Evolutionary conservation across 64 coral and sea anemone genomes (phyloP), one percentile per base, ranked within the genome.

Genomic region (Pachyseris speciosa): DNA sequence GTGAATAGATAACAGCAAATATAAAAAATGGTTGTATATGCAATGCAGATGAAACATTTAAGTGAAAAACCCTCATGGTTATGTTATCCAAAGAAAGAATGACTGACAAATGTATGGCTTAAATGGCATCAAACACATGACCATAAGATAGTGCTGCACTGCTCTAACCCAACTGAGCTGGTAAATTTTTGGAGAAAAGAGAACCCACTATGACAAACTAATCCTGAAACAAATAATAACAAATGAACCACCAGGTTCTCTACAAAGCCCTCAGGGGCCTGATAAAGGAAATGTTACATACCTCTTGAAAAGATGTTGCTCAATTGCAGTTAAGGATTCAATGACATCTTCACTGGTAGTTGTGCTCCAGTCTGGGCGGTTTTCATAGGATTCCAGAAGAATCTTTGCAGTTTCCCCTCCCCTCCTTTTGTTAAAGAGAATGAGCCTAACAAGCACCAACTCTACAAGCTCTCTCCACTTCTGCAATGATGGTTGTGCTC

Each of bases 391-490:
- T 20, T 74, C 50, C 26, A 92, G 11, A 19, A 17, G 16, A 19
- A 84, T 26, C 50, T 84, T 74, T 17, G 69, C 48, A 42, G 89
- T 31, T 84, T 84, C 68, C 15, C 89, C 80, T 61, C 78, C 89
- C 22, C 80, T 60, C 29, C 80, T 73, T 44, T 92, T 92, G 67
- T 92, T 85, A 38, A 85, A 92, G 10, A 74, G 47, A 7, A 92
- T 74, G 9, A 85, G n/a, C 13, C 89, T 52, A 31, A 17, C n/a
- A 29, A 87, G 69, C 9, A 64, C 45, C 22, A 64, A 41, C 29
- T 86, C 80, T 44, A 20, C 36, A 19, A 93, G 47, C 27, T 39
- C 41, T 32, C 32, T 67, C 72, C 83, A 86, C 5, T 4, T 37
- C 4, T 78, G 0, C 4, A 69, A 13, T 16, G 20, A 19, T 51